Evolutionary conservation across 2,888 invertebrate genomes (phyloP), one percentile per base, ranked within the genome.

Genomic region (Drosophila phalerata): DNA sequence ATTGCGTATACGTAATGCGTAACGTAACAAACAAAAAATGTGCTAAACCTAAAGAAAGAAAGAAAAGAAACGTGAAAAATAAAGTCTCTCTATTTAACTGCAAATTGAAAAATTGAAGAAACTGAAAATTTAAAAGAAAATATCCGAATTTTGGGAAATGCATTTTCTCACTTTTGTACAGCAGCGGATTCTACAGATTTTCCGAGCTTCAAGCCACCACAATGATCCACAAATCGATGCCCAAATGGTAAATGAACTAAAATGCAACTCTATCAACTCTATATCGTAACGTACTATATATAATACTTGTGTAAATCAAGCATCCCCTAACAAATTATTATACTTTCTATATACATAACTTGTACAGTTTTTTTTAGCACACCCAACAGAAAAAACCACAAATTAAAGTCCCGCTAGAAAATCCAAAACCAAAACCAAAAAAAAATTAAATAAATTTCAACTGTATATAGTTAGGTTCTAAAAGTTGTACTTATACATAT

Each of bases 11-110:
- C 77, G 42, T 72, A 69, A 43, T 70, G 77, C 76, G 79, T 77
- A 73, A 79, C 77, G 40, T 72, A 69, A 70, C 68, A 69, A 56
- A 69, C 66, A 72, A 56, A 69, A 69, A 71, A 69, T 79, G 79
- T 82, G 83, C 85, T 85, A 72, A 78, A 63, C 56, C 52, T 70
- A 73, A 55, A 1, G 37, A 37, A n/a, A 5, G 66, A 86, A 77
- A 79, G 77, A 66, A 86, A 77, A 79, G 79, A 81, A 81, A 88
- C 81, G 74, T 79, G 66, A 82, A 85, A 79, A 85, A 86, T 86
- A 86, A 86, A 88, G 82, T 88, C 88, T 90, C 89, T 90, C 88
- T 90, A 90, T 90, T 90, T 82, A 90, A 90, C 84, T 90, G 79
- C 84, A 90, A 85, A 72, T 71, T 66, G 66, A 61, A 75, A 66